Percentiles rank a stretch among this genome's conserved stretches.
phyloP scores from a whole-genome alignment of 2,113 vertebrate genomes.

The Oostethus manadensis region DNA sequence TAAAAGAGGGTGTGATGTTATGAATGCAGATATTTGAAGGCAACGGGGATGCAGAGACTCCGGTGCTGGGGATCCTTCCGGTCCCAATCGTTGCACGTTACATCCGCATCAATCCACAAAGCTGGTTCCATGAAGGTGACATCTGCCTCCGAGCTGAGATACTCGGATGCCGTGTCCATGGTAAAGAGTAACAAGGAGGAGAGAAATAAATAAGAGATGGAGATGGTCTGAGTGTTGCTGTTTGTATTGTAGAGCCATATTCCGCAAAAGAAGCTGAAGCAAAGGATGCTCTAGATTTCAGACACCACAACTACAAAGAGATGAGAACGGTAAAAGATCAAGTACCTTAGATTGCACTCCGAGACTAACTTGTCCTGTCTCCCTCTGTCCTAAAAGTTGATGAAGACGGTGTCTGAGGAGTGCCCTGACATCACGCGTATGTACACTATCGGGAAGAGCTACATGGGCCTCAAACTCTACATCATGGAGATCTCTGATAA shows the following conservation, averaged over 20 bases:
- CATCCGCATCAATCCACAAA: conserved; percentile 91
- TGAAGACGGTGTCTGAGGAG: conserved; percentile 81
- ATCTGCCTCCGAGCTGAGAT: conserved; percentile 87
- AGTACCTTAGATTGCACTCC: background rate
- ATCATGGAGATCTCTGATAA: conserved; percentile 94
- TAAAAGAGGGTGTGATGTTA: background rate
- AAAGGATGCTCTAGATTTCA: conserved; percentile 81
- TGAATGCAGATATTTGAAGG: conserved; percentile 77
- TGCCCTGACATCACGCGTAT: conserved; percentile 89
- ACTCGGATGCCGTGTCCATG: conserved; percentile 78
- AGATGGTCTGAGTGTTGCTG: background rate
- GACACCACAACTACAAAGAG: conserved; percentile 89
- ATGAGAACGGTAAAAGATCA: conserved; percentile 83
- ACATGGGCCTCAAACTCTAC: conserved; percentile 85
- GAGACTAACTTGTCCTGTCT: conserved; percentile 6
- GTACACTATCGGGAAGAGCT: conserved; percentile 93
- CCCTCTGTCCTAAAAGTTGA: conserved; percentile 69
- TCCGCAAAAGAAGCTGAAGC: conserved; percentile 41
- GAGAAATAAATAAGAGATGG: background rate
- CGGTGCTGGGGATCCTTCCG: conserved; percentile 79
- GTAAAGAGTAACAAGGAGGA: background rate
- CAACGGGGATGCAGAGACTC: conserved; percentile 80
- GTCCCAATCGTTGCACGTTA: conserved; percentile 78
- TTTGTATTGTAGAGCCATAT: conserved; percentile 66
- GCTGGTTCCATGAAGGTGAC: conserved; percentile 81